Conservation (phyloP, 2,797 vertebrate genomes). For the Capromys pilorides region DNA sequence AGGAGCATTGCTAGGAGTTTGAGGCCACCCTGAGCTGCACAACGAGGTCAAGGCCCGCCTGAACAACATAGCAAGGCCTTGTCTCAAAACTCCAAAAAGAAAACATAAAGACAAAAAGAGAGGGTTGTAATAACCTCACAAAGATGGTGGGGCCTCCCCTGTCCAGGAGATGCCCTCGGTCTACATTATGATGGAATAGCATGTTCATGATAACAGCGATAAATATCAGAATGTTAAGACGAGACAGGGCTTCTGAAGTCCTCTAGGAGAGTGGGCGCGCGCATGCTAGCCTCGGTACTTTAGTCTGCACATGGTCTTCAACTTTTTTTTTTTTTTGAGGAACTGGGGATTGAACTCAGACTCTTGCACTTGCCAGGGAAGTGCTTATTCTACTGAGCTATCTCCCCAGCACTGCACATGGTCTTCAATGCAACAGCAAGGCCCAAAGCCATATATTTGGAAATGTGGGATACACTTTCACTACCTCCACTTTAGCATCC, state of each 20-base stretch:
- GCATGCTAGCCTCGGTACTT: background rate
- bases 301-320: slow-evolving; percentile 40
- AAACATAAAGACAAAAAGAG: background rate
- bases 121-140: background rate
- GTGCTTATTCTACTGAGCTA: no score
- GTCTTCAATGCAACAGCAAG: slow-evolving; percentile 13
- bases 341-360: no score
- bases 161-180: background rate
- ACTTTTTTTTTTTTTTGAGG: no score
- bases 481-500: background rate
- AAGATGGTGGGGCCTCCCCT: background rate
- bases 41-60: background rate
- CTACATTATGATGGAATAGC: background rate
- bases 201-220: background rate
- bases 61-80: background rate
- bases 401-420: no score
- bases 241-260: slow-evolving; percentile 28
- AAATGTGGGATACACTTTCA: background rate
- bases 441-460: background rate
- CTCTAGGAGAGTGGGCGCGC: background rate
- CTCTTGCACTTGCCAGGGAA: no score
- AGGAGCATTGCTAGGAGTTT: background rate
- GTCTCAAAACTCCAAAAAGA: background rate
- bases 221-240: background rate
- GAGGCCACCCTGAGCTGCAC: background rate